A percentile compares a stretch with the other conserved stretches of the same genome.
Evolutionary conservation across 2,888 invertebrate species (phyloP).

Genomic region (Laspeyria flexula): DNA sequence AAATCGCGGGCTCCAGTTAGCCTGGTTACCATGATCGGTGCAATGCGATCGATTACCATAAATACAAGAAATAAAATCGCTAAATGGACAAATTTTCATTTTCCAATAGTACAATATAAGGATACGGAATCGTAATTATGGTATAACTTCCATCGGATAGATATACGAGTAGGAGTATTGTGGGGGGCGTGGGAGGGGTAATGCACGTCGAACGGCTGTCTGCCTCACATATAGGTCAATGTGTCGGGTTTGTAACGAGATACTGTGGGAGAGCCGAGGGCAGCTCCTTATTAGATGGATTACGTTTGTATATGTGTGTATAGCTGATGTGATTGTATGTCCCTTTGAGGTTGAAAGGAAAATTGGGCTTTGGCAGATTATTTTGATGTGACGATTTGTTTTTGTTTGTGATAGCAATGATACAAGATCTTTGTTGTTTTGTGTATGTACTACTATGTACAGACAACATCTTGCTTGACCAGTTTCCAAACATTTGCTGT

Average conservation of each 20-base stretch:
- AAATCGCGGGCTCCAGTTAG: no score
- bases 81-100: no score
- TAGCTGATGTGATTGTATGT: constrained; percentile 4
- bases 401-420: no score
- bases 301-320: constrained; percentile 13
- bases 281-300: constrained; percentile 38
- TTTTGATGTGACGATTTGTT: background rate
- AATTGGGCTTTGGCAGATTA: constrained; percentile 8
- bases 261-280: constrained; percentile 9
- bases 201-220: constrained; percentile 35
- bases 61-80: no score
- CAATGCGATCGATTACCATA: no score
- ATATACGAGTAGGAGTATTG: background rate
- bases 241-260: constrained; percentile 24
- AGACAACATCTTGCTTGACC: no score
- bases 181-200: constrained; percentile 7
- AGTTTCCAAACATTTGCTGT: no score
- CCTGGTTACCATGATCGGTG: no score
- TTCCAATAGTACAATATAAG: no score
- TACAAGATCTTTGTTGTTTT: no score
- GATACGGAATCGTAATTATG: constrained; percentile 17
- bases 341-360: constrained; percentile 3
- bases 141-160: constrained; percentile 10
- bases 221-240: constrained; percentile 38
- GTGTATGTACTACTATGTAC: no score